A percentile compares a stretch with the other conserved stretches of the same genome.
Evolutionary conservation across 2,113 vertebrate genomes (phyloP).

Genomic region (Ammodramus savannarum): DNA sequence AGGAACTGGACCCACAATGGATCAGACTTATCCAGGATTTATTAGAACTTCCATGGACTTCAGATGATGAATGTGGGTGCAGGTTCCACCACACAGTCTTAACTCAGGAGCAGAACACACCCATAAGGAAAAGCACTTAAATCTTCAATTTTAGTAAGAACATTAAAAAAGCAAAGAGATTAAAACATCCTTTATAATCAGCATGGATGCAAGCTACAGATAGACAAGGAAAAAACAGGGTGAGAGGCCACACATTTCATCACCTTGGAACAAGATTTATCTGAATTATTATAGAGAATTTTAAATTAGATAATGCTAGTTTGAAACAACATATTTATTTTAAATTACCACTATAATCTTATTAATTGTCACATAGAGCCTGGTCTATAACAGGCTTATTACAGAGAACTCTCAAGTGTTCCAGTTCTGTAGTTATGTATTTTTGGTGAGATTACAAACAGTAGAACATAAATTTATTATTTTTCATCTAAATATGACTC

Average conservation of each 20-base stretch:
- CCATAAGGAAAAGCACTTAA: background rate
- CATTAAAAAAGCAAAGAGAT: background rate
- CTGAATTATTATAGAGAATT: background rate
- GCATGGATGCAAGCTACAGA: background rate
- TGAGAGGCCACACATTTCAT: background rate
- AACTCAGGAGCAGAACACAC: background rate
- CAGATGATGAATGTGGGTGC: background rate
- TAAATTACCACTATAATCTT: background rate
- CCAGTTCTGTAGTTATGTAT: background rate
- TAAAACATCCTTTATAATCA: background rate
- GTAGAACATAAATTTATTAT: background rate
- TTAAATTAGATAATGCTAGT: background rate
- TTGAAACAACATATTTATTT: conserved; percentile 29
- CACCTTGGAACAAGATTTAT: background rate
- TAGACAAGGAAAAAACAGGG: background rate
- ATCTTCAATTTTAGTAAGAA: background rate
- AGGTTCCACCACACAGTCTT: background rate
- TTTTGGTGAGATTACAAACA: conserved; percentile 2
- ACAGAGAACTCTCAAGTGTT: background rate
- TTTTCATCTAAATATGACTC: conserved; percentile 10
- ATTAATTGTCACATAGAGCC: background rate
- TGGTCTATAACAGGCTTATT: background rate
- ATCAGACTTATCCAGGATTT: background rate
- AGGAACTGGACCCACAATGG: background rate
- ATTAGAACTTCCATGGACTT: background rate